These are phyloP conservation scores for Arvicola amphibius DNA, from an alignment of 2,797 vertebrate genomes.

Conservation along the genomic window DNA sequence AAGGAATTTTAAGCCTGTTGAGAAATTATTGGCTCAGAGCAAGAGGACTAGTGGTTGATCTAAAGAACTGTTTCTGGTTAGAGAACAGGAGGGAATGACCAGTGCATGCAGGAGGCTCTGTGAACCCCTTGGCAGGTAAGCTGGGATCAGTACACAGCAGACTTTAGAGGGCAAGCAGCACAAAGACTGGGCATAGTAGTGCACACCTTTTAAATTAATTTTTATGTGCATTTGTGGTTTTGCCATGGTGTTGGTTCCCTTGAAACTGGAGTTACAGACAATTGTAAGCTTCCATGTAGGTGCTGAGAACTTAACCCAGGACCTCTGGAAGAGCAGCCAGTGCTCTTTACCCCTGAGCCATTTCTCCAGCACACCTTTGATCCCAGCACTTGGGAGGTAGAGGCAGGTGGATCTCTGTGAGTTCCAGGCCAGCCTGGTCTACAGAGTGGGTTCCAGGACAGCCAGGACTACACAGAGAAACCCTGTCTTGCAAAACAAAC, in stretches of 20 bases:
- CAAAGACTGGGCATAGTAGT: neutral
- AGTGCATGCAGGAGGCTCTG: neutral
- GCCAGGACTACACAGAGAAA: neutral
- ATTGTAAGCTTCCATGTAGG: neutral
- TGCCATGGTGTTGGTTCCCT: neutral
- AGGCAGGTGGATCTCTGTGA: neutral
- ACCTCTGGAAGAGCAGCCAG: neutral
- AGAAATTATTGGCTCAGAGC: constrained; percentile 67
- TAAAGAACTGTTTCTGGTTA: constrained; percentile 59
- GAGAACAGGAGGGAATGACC: neutral
- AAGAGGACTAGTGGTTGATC: constrained; percentile 69
- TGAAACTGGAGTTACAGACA: neutral
- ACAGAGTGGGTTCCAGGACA: neutral
- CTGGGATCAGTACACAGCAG: neutral
- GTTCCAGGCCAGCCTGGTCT: neutral
- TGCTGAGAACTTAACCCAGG: neutral
- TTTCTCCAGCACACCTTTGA: neutral
- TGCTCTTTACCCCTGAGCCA: neutral
- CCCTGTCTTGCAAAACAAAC: neutral
- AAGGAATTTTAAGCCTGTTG: constrained; percentile 55
- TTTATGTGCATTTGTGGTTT: neutral
- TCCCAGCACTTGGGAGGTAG: neutral
- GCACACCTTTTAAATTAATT: neutral
- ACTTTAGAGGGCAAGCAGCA: constrained; percentile 53
- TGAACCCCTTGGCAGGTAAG: neutral